Evolutionary conservation across 2,113 vertebrate species (phyloP).

Genomic region (Ciconia boyciana): DNA sequence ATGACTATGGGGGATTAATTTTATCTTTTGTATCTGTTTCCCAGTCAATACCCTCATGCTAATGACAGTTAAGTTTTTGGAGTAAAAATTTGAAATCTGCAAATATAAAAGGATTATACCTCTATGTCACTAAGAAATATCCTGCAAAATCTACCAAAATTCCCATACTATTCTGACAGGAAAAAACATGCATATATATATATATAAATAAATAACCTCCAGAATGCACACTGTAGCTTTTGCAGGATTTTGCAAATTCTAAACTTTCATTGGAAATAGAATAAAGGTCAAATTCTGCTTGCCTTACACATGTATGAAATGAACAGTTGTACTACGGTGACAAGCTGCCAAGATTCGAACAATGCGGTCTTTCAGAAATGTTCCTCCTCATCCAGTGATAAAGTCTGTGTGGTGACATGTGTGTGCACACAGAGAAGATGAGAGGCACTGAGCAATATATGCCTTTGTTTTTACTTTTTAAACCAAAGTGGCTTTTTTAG

Average conservation of each 20-base stretch:
- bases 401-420: background rate
- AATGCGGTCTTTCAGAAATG: constrained; percentile 15
- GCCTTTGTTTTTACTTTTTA: background rate
- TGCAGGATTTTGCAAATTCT: constrained; percentile 11
- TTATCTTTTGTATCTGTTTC: background rate
- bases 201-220: background rate
- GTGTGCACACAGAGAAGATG: background rate
- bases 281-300: constrained; percentile 32
- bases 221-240: background rate
- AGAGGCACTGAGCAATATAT: background rate
- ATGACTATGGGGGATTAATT: background rate
- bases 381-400: background rate
- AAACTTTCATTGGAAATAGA: background rate
- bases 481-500: background rate
- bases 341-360: background rate
- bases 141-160: background rate
- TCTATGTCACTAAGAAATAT: background rate
- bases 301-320: constrained; percentile 16
- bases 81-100: background rate
- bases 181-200: background rate
- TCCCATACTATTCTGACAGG: background rate
- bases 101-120: background rate
- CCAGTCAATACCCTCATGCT: background rate
- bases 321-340: background rate
- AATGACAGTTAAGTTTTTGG: background rate